Conservation (phyloP, 2,888 invertebrate genomes). For the Dryococelus australis region DNA sequence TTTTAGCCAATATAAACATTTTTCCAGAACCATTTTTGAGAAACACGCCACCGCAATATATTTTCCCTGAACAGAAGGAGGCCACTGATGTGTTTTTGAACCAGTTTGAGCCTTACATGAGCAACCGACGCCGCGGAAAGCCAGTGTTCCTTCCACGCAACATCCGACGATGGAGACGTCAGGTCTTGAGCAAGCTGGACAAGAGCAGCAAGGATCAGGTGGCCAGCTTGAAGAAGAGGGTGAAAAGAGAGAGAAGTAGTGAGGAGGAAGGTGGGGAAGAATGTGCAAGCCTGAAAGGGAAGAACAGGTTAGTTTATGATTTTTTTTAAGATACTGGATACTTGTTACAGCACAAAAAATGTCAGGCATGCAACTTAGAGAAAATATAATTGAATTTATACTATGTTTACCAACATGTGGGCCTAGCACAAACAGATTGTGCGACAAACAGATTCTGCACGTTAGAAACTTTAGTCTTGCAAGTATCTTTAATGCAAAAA, state of each 20-base stretch:
- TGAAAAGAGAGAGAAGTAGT: slow-evolving; percentile 23
- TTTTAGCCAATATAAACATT: background rate
- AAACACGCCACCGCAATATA: slow-evolving; percentile 16
- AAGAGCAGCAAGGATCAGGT: background rate
- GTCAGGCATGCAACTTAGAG: too few species aligned
- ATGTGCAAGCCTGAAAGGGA: slow-evolving; percentile 8
- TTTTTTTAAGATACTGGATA: too few species aligned
- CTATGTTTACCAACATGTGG: too few species aligned
- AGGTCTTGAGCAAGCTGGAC: background rate
- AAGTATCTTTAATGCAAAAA: too few species aligned
- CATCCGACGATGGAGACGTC: slow-evolving; percentile 60
- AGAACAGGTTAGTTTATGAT: slow-evolving; percentile 26
- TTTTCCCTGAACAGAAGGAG: slow-evolving; percentile 16
- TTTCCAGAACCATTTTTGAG: slow-evolving; percentile 16
- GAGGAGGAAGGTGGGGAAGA: background rate
- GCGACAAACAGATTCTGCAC: too few species aligned
- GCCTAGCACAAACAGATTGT: too few species aligned
- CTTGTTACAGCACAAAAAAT: too few species aligned
- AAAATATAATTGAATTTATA: too few species aligned
- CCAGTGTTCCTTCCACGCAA: slow-evolving; percentile 72
- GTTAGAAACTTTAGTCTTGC: too few species aligned
- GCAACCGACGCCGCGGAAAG: slow-evolving; percentile 56
- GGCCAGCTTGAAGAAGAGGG: slow-evolving; percentile 16
- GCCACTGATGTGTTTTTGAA: slow-evolving; percentile 16
- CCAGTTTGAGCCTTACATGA: slow-evolving; percentile 16